Conservation (phyloP, 2,888 invertebrate species). For the Agrypnus murinus region DNA sequence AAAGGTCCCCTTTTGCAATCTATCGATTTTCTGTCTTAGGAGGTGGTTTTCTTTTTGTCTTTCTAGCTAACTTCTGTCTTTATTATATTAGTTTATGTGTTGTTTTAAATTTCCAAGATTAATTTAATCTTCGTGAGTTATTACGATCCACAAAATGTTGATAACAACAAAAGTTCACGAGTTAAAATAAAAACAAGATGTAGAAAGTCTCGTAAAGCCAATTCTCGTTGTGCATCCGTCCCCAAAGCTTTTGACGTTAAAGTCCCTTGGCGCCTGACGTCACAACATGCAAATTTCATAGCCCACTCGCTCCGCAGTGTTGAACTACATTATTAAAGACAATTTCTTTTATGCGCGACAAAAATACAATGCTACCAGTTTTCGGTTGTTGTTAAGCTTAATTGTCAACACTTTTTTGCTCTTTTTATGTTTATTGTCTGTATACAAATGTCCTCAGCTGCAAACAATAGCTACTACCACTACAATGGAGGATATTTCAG, state of each 20-base stretch:
- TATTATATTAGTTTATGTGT: no score
- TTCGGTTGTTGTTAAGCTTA: constrained; percentile 67
- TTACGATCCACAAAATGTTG: constrained; percentile 50
- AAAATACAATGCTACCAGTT: constrained; percentile 58
- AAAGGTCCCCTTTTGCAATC: no score
- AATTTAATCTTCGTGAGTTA: no score
- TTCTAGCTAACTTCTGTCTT: no score
- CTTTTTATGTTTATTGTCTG: constrained; percentile 66
- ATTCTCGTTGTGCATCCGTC: constrained; percentile 53
- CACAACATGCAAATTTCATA: constrained; percentile 66
- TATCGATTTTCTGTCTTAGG: no score
- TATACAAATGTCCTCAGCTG: constrained; percentile 67
- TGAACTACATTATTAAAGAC: constrained; percentile 67
- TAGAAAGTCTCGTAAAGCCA: constrained; percentile 51
- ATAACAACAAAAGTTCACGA: constrained; percentile 22
- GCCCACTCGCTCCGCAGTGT: constrained; percentile 61
- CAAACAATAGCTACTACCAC: constrained; percentile 62
- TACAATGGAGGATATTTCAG: constrained; percentile 65
- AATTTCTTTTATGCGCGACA: constrained; percentile 66
- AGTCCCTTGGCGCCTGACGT: constrained; percentile 60
- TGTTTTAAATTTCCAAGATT: no score
- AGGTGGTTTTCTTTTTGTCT: no score
- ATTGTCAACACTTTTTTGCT: constrained; percentile 67
- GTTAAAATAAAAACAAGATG: constrained; percentile 32
- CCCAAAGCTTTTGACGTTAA: constrained; percentile 61